These are phyloP conservation scores for Rhagologus leucostigma DNA, from an alignment of 2,113 vertebrate species.

Conservation along the genomic window DNA sequence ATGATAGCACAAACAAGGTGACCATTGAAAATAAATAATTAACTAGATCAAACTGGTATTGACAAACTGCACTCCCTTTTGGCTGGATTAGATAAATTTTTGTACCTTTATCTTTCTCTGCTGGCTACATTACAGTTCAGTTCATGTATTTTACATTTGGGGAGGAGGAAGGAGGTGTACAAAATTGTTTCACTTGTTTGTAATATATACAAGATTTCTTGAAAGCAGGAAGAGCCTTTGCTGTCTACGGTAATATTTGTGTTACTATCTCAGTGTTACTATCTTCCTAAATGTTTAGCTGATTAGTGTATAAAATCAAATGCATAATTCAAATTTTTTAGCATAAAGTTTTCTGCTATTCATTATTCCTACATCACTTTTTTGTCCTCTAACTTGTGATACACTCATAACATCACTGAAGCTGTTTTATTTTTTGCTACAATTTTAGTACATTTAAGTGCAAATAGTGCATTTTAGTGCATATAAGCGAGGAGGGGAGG, in stretches of 20 bases:
- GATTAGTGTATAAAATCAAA: not conserved
- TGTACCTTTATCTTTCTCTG: not conserved
- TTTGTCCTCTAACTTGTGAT: not conserved
- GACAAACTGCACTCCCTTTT: not conserved
- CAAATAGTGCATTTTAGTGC: not conserved
- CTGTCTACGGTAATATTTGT: not conserved
- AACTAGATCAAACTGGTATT: not conserved
- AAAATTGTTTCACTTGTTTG: not conserved
- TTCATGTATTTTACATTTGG: not conserved
- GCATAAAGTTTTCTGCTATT: not conserved
- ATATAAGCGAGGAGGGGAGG: not conserved
- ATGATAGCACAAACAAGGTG: not conserved
- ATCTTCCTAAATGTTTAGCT: not conserved
- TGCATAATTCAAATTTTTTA: not conserved
- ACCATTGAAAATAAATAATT: not conserved
- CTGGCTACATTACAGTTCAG: not conserved
- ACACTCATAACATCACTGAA: not conserved
- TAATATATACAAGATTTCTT: not conserved
- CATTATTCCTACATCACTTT: not conserved
- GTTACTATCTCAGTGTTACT: not conserved
- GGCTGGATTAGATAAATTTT: not conserved
- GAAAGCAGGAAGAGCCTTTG: not conserved
- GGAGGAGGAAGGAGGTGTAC: not conserved
- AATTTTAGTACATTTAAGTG: not conserved
- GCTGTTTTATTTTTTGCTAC: not conserved